Percentiles rank a stretch among this genome's conserved stretches.
Evolutionary conservation across 2,797 vertebrate species (phyloP).

Genomic region (Pseudochaenichthys georgianus): DNA sequence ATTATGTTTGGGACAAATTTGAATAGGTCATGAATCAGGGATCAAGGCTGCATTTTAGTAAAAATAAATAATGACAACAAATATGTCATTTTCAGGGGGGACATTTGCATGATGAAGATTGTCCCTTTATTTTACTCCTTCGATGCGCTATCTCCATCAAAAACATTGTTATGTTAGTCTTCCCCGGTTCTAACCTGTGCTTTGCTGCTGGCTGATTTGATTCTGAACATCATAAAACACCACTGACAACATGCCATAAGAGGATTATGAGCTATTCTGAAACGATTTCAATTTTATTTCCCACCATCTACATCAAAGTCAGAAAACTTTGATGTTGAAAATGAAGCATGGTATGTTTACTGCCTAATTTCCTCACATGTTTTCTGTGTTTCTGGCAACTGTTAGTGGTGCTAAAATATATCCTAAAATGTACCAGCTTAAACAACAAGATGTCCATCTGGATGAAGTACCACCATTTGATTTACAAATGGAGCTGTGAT

Average conservation of each 20-base stretch:
- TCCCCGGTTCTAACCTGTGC: background rate
- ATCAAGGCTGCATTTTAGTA: background rate
- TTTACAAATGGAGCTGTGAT: background rate
- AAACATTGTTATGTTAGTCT: background rate
- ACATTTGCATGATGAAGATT: background rate
- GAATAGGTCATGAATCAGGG: background rate
- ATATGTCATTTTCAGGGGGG: background rate
- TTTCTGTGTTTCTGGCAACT: background rate
- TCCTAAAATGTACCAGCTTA: background rate
- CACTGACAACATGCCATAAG: constrained; percentile 14
- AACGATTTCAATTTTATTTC: constrained; percentile 19
- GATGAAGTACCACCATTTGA: background rate
- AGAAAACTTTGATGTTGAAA: constrained; percentile 21
- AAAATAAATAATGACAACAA: background rate
- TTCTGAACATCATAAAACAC: constrained; percentile 5
- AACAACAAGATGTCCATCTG: background rate
- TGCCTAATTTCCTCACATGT: background rate
- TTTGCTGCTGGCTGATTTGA: constrained; percentile 9
- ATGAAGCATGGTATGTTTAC: background rate
- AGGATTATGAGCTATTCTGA: constrained; percentile 34
- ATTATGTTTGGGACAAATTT: constrained; percentile 2
- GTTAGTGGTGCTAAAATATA: background rate
- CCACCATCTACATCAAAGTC: constrained; percentile 11
- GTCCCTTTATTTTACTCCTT: background rate
- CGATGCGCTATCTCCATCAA: background rate